Evolutionary conservation across 2,113 vertebrate species (phyloP).

Genomic region (Noturus placidus): DNA sequence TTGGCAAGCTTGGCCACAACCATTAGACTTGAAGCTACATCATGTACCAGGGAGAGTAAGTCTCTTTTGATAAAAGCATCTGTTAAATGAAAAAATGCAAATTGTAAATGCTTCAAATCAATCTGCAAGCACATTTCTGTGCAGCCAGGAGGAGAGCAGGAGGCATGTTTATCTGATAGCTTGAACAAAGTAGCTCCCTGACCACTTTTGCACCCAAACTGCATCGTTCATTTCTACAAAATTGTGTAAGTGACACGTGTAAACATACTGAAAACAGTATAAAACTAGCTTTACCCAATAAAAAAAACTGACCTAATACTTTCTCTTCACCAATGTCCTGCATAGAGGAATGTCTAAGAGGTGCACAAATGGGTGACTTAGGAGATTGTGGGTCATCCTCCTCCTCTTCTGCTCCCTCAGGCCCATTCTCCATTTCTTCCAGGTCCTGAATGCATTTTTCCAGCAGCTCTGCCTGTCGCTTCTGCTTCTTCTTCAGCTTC

Average conservation of each 20-base stretch:
- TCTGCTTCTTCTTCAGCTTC: slow-evolving; percentile 99
- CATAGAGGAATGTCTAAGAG: slow-evolving; percentile 68
- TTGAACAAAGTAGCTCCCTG: neutral
- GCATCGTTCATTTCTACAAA: neutral
- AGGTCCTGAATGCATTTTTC: slow-evolving; percentile 95
- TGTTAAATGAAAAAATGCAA: no score
- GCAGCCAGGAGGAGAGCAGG: neutral
- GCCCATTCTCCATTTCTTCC: slow-evolving; percentile 86
- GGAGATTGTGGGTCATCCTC: slow-evolving; percentile 79
- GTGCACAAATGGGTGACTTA: slow-evolving; percentile 69
- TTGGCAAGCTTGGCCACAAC: no score
- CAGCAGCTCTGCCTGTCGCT: slow-evolving; percentile 91
- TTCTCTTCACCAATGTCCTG: slow-evolving; percentile 60
- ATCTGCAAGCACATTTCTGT: neutral
- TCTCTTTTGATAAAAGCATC: no score
- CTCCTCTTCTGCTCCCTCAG: slow-evolving; percentile 75
- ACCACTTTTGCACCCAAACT: neutral
- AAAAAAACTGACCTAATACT: slow-evolving; percentile 57
- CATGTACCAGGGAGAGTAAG: neutral
- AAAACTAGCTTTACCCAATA: neutral
- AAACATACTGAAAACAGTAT: neutral
- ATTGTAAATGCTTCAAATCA: neutral
- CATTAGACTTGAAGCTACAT: neutral
- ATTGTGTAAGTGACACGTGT: neutral
- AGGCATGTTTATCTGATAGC: neutral